phyloP scores from a whole-genome alignment of 2,113 vertebrate genomes.

The Rhodinocichla rosea region DNA sequence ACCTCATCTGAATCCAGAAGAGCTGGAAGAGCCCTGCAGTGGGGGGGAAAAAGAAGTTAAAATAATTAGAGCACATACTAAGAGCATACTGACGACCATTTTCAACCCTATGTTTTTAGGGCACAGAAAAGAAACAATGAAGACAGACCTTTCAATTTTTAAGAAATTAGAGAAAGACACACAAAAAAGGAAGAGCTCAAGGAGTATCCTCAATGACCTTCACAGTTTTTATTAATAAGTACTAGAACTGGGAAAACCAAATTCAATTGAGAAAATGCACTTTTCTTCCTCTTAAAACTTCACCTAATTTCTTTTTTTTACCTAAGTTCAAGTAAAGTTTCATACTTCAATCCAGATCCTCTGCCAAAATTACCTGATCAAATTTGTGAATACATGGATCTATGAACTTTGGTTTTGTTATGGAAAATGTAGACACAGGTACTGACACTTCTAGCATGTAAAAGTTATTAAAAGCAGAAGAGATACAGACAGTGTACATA shows the following conservation, averaged over 20 bases:
- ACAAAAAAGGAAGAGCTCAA: background rate
- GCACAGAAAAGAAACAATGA: background rate
- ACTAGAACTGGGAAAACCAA: background rate
- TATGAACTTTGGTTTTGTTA: background rate
- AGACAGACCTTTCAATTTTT: background rate
- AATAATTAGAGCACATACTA: background rate
- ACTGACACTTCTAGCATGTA: background rate
- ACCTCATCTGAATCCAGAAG: slow-evolving; percentile 86
- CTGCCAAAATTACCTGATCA: background rate
- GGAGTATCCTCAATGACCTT: background rate
- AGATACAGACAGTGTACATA: background rate
- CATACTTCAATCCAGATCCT: background rate
- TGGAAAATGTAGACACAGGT: background rate
- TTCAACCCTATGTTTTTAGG: background rate
- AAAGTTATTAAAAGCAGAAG: background rate
- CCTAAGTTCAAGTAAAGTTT: background rate
- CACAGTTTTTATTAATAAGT: background rate
- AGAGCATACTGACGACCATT: background rate
- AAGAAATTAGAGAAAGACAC: background rate
- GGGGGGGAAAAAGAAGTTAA: background rate
- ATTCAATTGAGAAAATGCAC: background rate
- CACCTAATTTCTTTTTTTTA: background rate
- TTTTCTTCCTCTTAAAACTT: background rate
- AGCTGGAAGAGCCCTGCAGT: slow-evolving; percentile 78
- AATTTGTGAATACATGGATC: background rate